Percentiles rank a stretch among this genome's conserved stretches.
Conservation (phyloP, 2,113 vertebrate genomes). For the Petrocephalus microphthalmus region DNA sequence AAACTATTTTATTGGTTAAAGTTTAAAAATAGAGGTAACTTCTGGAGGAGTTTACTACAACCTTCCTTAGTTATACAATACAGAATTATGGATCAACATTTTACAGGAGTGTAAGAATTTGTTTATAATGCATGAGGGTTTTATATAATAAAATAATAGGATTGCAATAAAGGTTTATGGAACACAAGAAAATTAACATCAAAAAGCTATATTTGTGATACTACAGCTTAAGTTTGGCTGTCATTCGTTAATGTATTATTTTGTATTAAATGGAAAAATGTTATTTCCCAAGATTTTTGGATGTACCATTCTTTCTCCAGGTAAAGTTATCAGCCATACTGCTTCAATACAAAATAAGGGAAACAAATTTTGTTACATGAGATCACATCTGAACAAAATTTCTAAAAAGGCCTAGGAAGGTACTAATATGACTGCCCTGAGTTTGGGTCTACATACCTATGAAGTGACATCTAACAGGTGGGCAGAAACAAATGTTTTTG, state of each 20-base stretch:
- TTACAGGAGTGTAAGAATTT: neutral
- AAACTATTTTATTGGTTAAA: conserved; percentile 4
- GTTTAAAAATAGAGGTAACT: conserved; percentile 1
- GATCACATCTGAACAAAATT: neutral
- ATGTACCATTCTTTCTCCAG: neutral
- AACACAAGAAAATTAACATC: neutral
- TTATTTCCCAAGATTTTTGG: neutral
- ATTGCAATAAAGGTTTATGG: neutral
- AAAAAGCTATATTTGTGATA: neutral
- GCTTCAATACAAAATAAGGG: neutral
- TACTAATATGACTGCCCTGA: neutral
- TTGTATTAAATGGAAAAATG: neutral
- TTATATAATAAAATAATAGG: neutral
- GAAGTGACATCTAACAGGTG: neutral
- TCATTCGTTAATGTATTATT: neutral
- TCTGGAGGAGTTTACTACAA: neutral
- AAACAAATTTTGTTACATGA: neutral
- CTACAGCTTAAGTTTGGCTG: neutral
- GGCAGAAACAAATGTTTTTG: neutral
- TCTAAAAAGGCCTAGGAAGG: neutral
- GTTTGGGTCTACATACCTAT: neutral
- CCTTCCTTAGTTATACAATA: neutral
- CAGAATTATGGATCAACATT: neutral
- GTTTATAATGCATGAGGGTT: neutral
- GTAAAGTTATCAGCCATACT: neutral